Base-by-base conservation (phyloP, 2,888 invertebrate species). In the Ophion ellenae region DNA sequence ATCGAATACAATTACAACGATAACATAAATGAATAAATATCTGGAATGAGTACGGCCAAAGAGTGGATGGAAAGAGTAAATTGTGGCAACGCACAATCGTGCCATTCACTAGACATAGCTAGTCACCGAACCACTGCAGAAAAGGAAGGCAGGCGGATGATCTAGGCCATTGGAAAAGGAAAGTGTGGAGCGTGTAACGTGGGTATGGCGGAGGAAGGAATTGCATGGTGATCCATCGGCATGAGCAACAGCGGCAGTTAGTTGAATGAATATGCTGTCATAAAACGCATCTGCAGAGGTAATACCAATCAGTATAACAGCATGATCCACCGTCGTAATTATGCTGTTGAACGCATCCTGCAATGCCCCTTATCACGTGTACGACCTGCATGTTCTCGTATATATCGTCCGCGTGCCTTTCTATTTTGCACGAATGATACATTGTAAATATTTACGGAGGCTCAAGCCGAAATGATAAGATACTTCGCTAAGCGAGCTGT, bases 81-180 rank as follows among this genome's bases (percentile, higher is more conserved):
- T 45, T n/a, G 14, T 53, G 24, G 4, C 24, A 9, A 20, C 36
- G 67, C 20, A 69, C 20, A 47, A 69, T 45, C 20, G 20, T 20
- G 53, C 53, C 47, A 70, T 70, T 70, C 28, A 47, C 53, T 28
- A 24, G 24, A 10, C 28, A 70, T 11, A 14, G 28, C 53, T 11
- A 28, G 88, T 88, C 87, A 88, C 86, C 89, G 66, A 81, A 84
- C 63, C 57, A 87, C 80, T 86, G 88, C 78, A 88, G 87, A 90
- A 92, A 91, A 92, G 89, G 91, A 91, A 92, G 91, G 91, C 88
- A 91, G 90, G 84, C 74, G 78, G 91, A 92, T 91, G 91, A 93
- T 92, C 91, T 92, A 92, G 93, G 93, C 92, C 93, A 93, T 87
- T 92, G 92, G 90, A 92, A 92, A 93, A 92, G 92, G 93, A 93